A percentile compares a stretch with the other conserved stretches of the same genome.
Evolutionary conservation across 2,113 vertebrate species (phyloP).

Genomic region (Ctenodactylus gundi): DNA sequence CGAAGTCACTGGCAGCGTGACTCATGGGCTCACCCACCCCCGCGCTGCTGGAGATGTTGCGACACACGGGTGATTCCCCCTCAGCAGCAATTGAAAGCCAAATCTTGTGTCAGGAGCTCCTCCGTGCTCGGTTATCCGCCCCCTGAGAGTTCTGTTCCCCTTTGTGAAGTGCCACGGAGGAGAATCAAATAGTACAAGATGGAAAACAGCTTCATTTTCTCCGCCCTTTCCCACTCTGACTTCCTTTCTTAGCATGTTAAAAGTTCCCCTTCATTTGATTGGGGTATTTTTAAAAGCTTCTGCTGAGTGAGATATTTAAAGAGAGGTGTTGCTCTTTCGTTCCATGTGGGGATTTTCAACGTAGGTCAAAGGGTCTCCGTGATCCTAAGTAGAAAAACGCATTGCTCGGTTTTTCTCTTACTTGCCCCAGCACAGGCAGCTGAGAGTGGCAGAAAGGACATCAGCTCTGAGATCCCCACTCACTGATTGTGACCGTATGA

Average conservation of each 20-base stretch:
- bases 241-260: background rate
- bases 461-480: background rate
- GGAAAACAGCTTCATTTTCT: background rate
- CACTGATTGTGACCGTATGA: background rate
- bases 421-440: background rate
- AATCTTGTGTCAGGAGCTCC: background rate
- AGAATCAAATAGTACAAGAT: background rate
- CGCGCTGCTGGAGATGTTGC: fast-evolving
- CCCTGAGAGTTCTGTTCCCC: fast-evolving
- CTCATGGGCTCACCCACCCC: fast-evolving
- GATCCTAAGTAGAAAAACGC: background rate
- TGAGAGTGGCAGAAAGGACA: background rate
- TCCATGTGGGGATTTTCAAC: background rate
- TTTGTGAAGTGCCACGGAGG: fast-evolving
- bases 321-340: background rate
- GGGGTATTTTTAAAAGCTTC: constrained; percentile 1
- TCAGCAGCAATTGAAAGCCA: background rate
- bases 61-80: fast-evolving
- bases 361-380: fast-evolving
- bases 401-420: background rate
- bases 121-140: fast-evolving
- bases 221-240: background rate
- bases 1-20: fast-evolving
- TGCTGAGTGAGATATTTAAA: background rate
- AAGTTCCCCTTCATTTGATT: background rate